Percentiles rank a stretch among this genome's conserved stretches.
Evolutionary conservation across 2,888 invertebrate species (phyloP).

Genomic region (Metalampra italica): DNA sequence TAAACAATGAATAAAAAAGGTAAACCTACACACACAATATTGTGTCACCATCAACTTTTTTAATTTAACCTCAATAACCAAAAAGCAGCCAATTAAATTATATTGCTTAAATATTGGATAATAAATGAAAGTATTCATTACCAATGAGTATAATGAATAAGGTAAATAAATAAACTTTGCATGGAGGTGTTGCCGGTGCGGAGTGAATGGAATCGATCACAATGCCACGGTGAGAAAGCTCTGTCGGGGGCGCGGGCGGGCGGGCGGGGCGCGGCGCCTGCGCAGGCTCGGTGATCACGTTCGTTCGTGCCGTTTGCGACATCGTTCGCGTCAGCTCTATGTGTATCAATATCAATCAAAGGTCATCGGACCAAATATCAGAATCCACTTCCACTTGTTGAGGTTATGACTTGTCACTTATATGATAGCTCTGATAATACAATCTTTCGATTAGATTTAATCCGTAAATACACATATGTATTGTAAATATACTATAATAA

Average conservation of each 20-base stretch:
- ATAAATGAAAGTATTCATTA: background rate
- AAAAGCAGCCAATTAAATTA: too few species aligned
- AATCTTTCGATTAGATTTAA: too few species aligned
- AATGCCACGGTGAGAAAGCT: constrained; percentile 67
- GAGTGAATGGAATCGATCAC: constrained; percentile 57
- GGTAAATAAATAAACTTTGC: background rate
- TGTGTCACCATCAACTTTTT: too few species aligned
- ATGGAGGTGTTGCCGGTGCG: constrained; percentile 17
- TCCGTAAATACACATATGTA: too few species aligned
- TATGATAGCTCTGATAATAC: too few species aligned
- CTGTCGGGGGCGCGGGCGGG: constrained; percentile 13
- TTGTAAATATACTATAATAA: too few species aligned
- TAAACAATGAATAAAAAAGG: too few species aligned
- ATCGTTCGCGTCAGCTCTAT: constrained; percentile 42
- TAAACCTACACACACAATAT: too few species aligned
- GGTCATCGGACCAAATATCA: constrained; percentile 40
- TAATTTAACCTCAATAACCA: too few species aligned
- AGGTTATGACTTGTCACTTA: background rate
- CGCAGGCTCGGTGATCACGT: constrained; percentile 14
- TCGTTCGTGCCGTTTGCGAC: constrained; percentile 47
- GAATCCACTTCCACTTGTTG: background rate
- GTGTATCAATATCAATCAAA: constrained; percentile 43
- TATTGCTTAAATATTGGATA: background rate
- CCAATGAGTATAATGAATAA: background rate
- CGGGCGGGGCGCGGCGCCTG: constrained; percentile 8